Percentiles rank a stretch among this genome's conserved stretches.
These are phyloP conservation scores for Samia ricini DNA, from an alignment of 1,140 invertebrate species.

Conservation along the genomic window DNA sequence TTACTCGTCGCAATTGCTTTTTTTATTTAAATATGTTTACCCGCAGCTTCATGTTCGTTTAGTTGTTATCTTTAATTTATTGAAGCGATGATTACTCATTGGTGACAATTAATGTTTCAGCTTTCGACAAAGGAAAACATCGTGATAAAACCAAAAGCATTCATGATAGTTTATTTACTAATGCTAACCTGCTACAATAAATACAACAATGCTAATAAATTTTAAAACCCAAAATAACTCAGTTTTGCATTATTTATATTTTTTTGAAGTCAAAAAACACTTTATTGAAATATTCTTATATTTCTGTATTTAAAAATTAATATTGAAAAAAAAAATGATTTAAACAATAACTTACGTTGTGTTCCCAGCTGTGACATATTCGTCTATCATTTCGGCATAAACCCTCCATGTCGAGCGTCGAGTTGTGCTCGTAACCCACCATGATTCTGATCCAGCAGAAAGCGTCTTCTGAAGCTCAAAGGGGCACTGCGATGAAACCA, in stretches of 20 bases:
- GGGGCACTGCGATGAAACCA: constrained; percentile 50
- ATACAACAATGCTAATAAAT: too few relatives aligned
- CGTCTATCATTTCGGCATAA: constrained; percentile 35
- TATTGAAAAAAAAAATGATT: background rate
- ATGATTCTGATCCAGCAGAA: constrained; percentile 30
- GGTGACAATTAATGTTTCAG: background rate
- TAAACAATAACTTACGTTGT: constrained; percentile 48
- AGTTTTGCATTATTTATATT: too few relatives aligned
- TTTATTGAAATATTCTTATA: too few relatives aligned
- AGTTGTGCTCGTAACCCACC: constrained; percentile 49
- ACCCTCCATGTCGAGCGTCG: constrained; percentile 53
- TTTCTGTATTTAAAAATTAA: too few relatives aligned
- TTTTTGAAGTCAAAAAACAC: too few relatives aligned
- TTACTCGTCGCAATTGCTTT: background rate
- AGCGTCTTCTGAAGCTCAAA: constrained; percentile 54
- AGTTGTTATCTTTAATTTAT: background rate
- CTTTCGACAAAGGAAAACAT: background rate
- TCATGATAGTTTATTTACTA: too few relatives aligned
- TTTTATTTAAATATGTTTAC: background rate
- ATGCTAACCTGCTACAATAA: too few relatives aligned
- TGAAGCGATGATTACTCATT: background rate
- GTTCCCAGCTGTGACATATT: constrained; percentile 53
- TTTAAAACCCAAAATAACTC: too few relatives aligned
- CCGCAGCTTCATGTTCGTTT: background rate
- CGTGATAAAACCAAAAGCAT: too few relatives aligned